phyloP scores from a whole-genome alignment of 1,140 invertebrate species.

The Drosophila seguyi region DNA sequence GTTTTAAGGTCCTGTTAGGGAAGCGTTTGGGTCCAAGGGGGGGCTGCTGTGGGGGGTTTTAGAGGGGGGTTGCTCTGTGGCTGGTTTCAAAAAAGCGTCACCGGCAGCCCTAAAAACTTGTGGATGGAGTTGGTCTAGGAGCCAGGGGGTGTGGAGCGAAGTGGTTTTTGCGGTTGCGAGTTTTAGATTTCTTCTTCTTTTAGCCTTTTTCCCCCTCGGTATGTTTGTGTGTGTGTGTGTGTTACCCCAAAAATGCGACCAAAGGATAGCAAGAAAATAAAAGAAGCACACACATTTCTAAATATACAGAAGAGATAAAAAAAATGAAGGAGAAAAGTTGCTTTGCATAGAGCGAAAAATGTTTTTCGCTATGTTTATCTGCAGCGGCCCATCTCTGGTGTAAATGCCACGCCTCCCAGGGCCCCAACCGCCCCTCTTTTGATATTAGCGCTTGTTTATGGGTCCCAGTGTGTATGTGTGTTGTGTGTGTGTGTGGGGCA shows the following conservation, averaged over 20 bases:
- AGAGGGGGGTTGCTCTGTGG: conserved; percentile 17
- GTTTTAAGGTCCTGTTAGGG: conserved; percentile 20
- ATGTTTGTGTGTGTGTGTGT: conserved; percentile 43
- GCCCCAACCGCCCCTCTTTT: conserved; percentile 12
- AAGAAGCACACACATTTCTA: conserved; percentile 59
- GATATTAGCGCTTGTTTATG: conserved; percentile 75
- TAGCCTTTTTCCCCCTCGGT: conserved; percentile 21
- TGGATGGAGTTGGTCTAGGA: conserved; percentile 68
- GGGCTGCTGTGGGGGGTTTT: conserved; percentile 5
- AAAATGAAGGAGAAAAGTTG: conserved; percentile 37
- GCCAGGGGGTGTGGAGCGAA: conserved; percentile 19
- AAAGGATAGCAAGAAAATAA: conserved; percentile 31
- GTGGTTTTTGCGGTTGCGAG: conserved; percentile 64
- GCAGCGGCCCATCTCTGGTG: conserved; percentile 62
- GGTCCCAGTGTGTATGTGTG: conserved; percentile 33
- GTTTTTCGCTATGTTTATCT: conserved; percentile 74
- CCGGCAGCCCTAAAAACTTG: conserved; percentile 59
- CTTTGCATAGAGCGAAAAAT: conserved; percentile 75
- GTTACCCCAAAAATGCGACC: conserved; percentile 70
- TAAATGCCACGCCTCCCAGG: conserved; percentile 7
- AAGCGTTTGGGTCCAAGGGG: not conserved
- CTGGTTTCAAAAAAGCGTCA: conserved; percentile 70
- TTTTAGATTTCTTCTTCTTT: conserved; percentile 68
- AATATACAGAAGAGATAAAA: conserved; percentile 34
- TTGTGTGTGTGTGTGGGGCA: conserved; percentile 44